Percentiles rank a stretch among this genome's conserved stretches.
These are phyloP conservation scores for Mythimna albipuncta DNA, from an alignment of 2,888 invertebrate genomes.

Conservation along the genomic window DNA sequence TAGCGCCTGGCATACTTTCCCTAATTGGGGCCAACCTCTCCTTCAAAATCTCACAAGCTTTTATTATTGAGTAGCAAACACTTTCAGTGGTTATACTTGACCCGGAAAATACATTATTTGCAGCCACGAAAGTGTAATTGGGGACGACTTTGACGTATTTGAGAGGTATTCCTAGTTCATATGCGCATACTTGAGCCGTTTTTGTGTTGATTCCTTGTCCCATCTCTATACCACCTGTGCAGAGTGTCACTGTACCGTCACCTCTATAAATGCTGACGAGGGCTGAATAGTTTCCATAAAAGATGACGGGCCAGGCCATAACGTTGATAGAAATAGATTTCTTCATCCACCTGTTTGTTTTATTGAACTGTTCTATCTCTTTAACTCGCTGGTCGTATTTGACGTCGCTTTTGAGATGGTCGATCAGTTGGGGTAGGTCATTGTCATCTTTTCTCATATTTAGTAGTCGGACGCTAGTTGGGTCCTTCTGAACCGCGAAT, in stretches of 20 bases:
- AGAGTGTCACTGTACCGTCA: conserved; percentile 93
- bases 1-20: conserved; percentile 81
- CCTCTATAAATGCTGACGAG: conserved; percentile 92
- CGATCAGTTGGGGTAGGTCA: conserved; percentile 88
- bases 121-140: conserved; percentile 89
- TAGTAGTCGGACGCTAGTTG: conserved; percentile 88
- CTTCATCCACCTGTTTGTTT: conserved; percentile 94
- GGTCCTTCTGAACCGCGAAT: conserved; percentile 88
- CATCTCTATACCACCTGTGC: conserved; percentile 93
- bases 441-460: conserved; percentile 89
- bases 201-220: conserved; percentile 96
- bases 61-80: conserved; percentile 89
- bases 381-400: conserved; percentile 89
- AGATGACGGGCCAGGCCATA: conserved; percentile 92
- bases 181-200: conserved; percentile 94
- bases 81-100: conserved; percentile 93
- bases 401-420: conserved; percentile 86
- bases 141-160: conserved; percentile 91
- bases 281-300: conserved; percentile 90
- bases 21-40: conserved; percentile 90
- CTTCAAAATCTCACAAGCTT: conserved; percentile 91
- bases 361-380: conserved; percentile 90
- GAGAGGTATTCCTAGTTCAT: conserved; percentile 92
- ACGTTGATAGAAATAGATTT: conserved; percentile 92
- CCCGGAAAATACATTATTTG: conserved; percentile 92